Base-by-base conservation (phyloP, 1,140 invertebrate species). In the Trichogramma pretiosum region DNA sequence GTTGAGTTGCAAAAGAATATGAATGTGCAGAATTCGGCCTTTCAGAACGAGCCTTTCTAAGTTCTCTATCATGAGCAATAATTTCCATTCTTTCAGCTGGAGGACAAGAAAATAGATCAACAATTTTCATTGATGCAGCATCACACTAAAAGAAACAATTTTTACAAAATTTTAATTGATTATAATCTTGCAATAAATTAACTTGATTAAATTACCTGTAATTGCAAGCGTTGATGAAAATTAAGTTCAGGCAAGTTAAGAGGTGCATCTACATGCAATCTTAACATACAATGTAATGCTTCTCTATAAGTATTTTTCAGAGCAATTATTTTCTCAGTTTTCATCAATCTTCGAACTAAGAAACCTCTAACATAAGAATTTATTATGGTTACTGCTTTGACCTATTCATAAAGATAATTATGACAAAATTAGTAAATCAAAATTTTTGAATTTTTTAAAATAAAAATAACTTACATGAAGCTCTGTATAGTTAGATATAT, bases 291-390 rank as follows among this genome's bases (percentile, higher is more conserved):
- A 17, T 84, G 67, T 35, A 87, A 64, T 3, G 85, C 83, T 61
- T 88, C 87, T 54, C 76, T 75, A 52, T 92, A 89, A 17, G 84
- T 89, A 69, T 85, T 82, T 50, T 91, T 85, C 13, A 89, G 75
- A 28, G 74, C 72, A 62, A 88, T 82, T 3, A 92, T 83, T 56
- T 84, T 82, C 59, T 87, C 84, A 1, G 88, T 89, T 42, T 70
- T 74, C 65, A 92, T 78, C 30, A 93, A 70, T 50, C 88, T 77
- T 33, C 90, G 77, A 23, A 83, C 81, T 43, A 93, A 70, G 64
- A 81, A 92, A 3, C 90, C 90, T 60, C 79, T 83, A n/a, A 77
- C 80, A 57, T 77, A 75, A 18, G 89, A 86, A 51, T 81, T 81
- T 45, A 93, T 81, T 38, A 72, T 70, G 26, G 74, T 78, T 24